phyloP scores from a whole-genome alignment of 53 echinoderm and acorn worm genomes.

The Echinarachnius parma region DNA sequence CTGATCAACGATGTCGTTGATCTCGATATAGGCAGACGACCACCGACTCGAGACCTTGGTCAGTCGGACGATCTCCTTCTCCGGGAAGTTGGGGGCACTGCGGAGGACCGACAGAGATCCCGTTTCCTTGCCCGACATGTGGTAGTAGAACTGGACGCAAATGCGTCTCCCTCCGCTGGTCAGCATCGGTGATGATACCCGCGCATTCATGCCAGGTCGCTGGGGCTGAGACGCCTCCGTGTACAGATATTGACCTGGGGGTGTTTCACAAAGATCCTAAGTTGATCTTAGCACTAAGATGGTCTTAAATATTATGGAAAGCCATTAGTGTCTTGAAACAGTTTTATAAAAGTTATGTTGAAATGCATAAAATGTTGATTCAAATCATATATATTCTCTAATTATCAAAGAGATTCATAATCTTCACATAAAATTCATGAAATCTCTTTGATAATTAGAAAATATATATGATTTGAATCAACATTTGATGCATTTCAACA shows the following conservation, averaged over 20 bases:
- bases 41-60: constrained; percentile 37
- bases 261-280: too few relatives aligned
- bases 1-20: constrained; percentile 20
- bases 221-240: constrained; percentile 81
- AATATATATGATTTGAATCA: too few relatives aligned
- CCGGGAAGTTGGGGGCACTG: neutral
- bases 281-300: too few relatives aligned
- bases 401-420: too few relatives aligned
- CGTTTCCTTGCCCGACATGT: constrained; percentile 71
- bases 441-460: too few relatives aligned
- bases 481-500: too few relatives aligned
- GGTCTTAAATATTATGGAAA: too few relatives aligned
- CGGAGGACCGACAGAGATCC: constrained; percentile 54
- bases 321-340: too few relatives aligned
- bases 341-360: too few relatives aligned
- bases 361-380: too few relatives aligned
- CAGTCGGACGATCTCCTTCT: constrained; percentile 10
- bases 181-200: constrained; percentile 47
- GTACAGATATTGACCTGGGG: constrained; percentile 71
- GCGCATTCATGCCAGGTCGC: constrained; percentile 62
- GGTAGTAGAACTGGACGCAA: constrained; percentile 81
- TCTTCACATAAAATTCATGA: too few relatives aligned
- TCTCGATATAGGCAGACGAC: constrained; percentile 43
- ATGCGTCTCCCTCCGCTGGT: constrained; percentile 31
- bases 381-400: too few relatives aligned